Evolutionary conservation across 2,113 vertebrate species (phyloP), one percentile per base, ranked within the genome.

Genomic region (Toxostoma redivivum): DNA sequence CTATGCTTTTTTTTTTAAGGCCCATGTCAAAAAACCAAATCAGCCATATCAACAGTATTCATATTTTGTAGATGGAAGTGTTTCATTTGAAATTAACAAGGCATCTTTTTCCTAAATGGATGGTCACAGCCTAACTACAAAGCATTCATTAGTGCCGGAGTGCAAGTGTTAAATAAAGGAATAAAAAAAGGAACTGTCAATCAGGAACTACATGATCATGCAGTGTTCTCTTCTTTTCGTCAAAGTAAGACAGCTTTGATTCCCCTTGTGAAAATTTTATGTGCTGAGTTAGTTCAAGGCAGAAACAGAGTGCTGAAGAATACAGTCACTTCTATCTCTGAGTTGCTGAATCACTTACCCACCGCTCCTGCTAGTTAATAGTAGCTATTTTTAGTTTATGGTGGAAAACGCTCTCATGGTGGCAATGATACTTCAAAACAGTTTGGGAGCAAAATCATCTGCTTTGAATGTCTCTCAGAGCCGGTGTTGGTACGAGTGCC

Each of bases 371-470:
- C 45, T 58, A 87, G 86, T 61, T 94, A 94, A 94, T 90, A 95
- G 92, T 44, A 91, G 83, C 94, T 97, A 97, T 97, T 97, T 98
- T 97, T 97, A 97, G 95, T 86, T 95, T 67, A 92, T 79, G 81
- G 89, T 77, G 38, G 70, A 97, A 96, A 96, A 92, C 22, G 51
- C 83, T 74, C 57, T 94, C 88, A 14, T 87, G 83, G 66, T 66
- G 70, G 85, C 89, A 94, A 86, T 15, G 60, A 73, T 56, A 91
- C 64, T 89, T 95, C 67, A 94, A 81, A 96, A 88, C 72, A 80
- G 50, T 94, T 86, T 72, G 93, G 76, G 56, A 88, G 78, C 79
- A 94, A 92, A 88, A 69, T 78, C 77, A 18, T 47, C 53, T 64
- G 70, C 65, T 60, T 69, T 1, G 7, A 79, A 81, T 2, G 0